phyloP scores from a whole-genome alignment of 2,113 vertebrate genomes.

The Opisthocomus hoazin region DNA sequence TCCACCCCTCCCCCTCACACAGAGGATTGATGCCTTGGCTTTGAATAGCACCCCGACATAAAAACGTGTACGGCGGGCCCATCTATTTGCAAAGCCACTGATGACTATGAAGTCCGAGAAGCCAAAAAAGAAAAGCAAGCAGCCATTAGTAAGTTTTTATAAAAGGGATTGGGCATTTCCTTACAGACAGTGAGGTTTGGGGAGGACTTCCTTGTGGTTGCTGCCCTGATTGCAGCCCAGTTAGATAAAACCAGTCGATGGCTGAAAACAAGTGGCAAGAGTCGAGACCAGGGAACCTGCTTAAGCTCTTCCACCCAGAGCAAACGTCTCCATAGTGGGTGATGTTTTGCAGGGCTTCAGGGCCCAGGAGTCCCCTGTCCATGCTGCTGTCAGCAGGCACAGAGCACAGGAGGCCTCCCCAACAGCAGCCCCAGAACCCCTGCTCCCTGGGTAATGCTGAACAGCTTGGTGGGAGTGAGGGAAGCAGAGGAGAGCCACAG shows the following conservation, averaged over 20 bases:
- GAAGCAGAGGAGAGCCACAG: not conserved
- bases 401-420: not conserved
- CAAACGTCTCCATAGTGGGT: not conserved
- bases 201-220: not conserved
- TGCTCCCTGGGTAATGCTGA: not conserved
- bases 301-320: not conserved
- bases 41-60: not conserved
- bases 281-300: not conserved
- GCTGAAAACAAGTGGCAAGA: not conserved
- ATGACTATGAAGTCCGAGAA: not conserved
- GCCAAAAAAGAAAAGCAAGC: not conserved
- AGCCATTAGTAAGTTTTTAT: not conserved
- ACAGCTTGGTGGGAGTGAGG: not conserved
- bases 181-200: not conserved
- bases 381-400: not conserved
- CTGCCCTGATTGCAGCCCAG: not conserved
- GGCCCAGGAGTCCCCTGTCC: not conserved
- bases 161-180: not conserved
- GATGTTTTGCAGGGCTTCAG: not conserved
- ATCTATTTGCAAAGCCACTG: not conserved
- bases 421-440: not conserved
- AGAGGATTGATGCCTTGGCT: not conserved
- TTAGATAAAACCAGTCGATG: not conserved
- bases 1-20: not conserved
- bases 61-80: not conserved